Evolutionary conservation across 2,113 vertebrate genomes (phyloP).

Genomic region (Thryonomys swinderianus): DNA sequence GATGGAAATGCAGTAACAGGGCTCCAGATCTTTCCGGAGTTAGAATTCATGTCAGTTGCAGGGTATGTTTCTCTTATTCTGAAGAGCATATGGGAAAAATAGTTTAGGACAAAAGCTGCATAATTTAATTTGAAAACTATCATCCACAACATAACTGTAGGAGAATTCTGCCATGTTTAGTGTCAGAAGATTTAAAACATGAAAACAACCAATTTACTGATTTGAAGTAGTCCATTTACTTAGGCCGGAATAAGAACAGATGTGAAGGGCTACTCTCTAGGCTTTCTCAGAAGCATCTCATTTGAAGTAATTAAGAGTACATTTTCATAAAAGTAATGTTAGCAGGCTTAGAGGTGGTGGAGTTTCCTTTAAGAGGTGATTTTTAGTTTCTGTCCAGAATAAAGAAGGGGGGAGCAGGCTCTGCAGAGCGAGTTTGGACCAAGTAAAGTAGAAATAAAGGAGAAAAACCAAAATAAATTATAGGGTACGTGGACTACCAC

Average conservation of each 20-base stretch:
- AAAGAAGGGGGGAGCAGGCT: background rate
- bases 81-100: conserved; percentile 52
- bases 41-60: conserved; percentile 79
- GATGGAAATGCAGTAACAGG: conserved; percentile 71
- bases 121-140: background rate
- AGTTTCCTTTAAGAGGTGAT: background rate
- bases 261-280: background rate
- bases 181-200: background rate
- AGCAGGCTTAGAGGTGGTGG: background rate
- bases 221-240: background rate
- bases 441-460: background rate
- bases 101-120: background rate
- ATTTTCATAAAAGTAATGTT: background rate
- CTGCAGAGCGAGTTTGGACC: background rate
- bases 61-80: conserved; percentile 81
- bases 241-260: background rate
- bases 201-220: background rate
- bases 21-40: conserved; percentile 85
- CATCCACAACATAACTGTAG: background rate
- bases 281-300: background rate
- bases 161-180: background rate
- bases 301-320: conserved; percentile 24
- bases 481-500: background rate
- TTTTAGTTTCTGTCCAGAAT: background rate
- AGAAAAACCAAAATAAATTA: background rate